phyloP scores from a whole-genome alignment of 2,797 vertebrate species.

The Sebastes vulpes region DNA sequence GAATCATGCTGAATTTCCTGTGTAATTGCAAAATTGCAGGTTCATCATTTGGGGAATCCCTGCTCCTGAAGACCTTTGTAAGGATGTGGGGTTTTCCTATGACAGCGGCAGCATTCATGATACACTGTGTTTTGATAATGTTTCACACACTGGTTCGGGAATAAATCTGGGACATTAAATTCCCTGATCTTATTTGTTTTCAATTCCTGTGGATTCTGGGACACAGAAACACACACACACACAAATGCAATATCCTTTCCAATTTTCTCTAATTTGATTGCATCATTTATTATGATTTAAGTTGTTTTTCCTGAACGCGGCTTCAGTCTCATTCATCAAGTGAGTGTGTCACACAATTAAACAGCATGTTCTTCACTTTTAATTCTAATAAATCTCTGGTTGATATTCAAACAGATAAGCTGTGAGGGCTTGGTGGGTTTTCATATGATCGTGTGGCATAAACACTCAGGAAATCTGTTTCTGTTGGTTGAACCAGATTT shows the following conservation, averaged over 20 bases:
- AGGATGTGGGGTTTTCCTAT: constrained; percentile 23
- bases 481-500: constrained; percentile 23
- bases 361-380: not conserved
- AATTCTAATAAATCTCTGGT: constrained; percentile 10
- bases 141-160: constrained; percentile 20
- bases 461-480: constrained; percentile 31
- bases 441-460: not conserved
- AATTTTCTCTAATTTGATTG: constrained; percentile 31
- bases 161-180: not conserved
- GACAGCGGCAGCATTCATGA: constrained; percentile 12
- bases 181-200: constrained; percentile 1
- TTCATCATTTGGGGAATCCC: constrained; percentile 26
- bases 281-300: constrained; percentile 42
- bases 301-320: not conserved
- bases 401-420: constrained; percentile 31
- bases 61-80: not conserved
- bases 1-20: not conserved
- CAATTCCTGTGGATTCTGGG: constrained; percentile 3
- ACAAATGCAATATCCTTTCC: constrained; percentile 8
- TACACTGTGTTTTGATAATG: not conserved
- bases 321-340: constrained; percentile 9
- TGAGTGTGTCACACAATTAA: not conserved
- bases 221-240: not conserved
- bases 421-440: not conserved
- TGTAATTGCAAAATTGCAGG: constrained; percentile 11